Evolutionary conservation across 2,888 invertebrate species (phyloP).

Genomic region (Slavum lentiscoides): DNA sequence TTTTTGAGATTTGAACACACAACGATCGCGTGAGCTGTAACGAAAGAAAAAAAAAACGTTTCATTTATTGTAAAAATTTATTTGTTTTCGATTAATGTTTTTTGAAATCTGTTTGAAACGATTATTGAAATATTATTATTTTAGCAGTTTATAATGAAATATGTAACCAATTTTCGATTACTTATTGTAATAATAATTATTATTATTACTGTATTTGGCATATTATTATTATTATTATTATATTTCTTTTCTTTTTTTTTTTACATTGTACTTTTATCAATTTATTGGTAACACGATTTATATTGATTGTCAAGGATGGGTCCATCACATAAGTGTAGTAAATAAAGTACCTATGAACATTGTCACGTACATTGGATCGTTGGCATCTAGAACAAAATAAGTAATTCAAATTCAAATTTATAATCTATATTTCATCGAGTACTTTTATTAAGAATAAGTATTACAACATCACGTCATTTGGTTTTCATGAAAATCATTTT

Average conservation of each 20-base stretch:
- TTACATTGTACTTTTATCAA: not conserved
- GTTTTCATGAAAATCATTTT: no score
- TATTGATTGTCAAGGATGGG: constrained; percentile 7
- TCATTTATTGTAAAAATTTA: constrained; percentile 21
- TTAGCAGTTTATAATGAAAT: constrained; percentile 6
- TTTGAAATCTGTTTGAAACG: constrained; percentile 16
- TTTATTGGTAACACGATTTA: not conserved
- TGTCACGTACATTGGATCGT: no score
- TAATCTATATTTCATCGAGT: no score
- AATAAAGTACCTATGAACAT: no score
- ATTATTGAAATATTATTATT: constrained; percentile 21
- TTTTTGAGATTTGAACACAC: constrained; percentile 19
- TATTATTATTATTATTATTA: constrained; percentile 10
- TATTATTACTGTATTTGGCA: not conserved
- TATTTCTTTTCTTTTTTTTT: not conserved
- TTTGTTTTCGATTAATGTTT: not conserved
- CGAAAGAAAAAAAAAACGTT: not conserved
- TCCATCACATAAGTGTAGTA: not conserved
- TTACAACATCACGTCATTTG: no score
- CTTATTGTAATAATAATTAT: no score
- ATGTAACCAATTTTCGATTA: not conserved
- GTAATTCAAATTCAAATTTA: no score
- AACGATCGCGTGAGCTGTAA: constrained; percentile 6
- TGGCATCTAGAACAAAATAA: no score
- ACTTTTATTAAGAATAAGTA: no score